Base-by-base conservation (phyloP, 2,797 vertebrate species). In the Austrolebias charrua region DNA sequence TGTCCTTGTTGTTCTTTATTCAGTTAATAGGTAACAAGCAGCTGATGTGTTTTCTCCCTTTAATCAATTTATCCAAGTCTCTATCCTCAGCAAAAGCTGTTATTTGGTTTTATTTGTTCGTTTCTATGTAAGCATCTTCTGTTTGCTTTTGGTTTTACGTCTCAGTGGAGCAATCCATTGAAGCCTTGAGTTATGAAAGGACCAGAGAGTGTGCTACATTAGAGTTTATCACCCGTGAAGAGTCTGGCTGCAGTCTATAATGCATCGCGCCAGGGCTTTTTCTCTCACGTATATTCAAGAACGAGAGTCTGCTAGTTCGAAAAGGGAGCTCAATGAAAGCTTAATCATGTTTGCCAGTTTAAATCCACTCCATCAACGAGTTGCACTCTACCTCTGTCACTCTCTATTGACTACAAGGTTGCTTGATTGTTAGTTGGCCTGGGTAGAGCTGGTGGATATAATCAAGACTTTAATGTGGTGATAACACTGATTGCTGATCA, bases 321-420 rank as follows among this genome's bases (percentile, higher is more conserved):
- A 78, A 35, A 35, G 33, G 19, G 61, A 75, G 52, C 58, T 71
- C 71, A 74, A 61, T 82, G 74, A 82, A 62, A 58, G 46, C 68
- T 66, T 78, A 75, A 85, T 84, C 60, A 66, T 54, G 64, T 87
- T 84, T 81, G 69, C 70, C 57, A 70, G 56, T 65, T 76, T 67
- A 71, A 68, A 66, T 83, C 73, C 69, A 73, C 75, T 71, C 47
- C 72, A 66, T 66, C 19, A 35, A 54, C 28, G 57, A 74, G 53
- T 59, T 42, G 29, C 56, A 20, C 73, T 87, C 69, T 15, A 51
- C 83, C 65, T 73, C 45, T 69, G 75, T 76, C 62, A 63, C 78
- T 75, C 51, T 43, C 19, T 55, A 79, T 84, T 28, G 69, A 84
- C 74, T 68, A 76, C 82, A 68, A 61, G 69, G 48, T 66, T 14